These are phyloP conservation scores for Pristionchus fissidentatus DNA, from an alignment of 2,888 invertebrate genomes.

Conservation along the genomic window DNA sequence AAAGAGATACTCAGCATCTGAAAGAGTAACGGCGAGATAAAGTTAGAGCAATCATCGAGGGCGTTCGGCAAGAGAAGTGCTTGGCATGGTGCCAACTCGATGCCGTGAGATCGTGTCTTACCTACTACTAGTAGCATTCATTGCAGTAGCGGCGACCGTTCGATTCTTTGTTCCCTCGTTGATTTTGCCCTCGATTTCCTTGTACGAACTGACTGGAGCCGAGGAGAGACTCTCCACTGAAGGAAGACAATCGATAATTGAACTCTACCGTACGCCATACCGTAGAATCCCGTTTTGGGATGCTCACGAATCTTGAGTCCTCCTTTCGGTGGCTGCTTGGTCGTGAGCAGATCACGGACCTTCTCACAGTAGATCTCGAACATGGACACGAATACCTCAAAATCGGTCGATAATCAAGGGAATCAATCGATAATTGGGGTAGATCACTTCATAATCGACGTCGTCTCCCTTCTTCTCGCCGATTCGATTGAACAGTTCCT, in stretches of 20 bases:
- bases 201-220: slow-evolving; percentile 69
- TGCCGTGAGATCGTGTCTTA: slow-evolving; percentile 5
- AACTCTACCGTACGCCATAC: slow-evolving; percentile 72
- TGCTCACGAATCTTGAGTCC: slow-evolving; percentile 80
- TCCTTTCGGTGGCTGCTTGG: slow-evolving; percentile 75
- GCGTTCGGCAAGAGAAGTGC: too few relatives aligned
- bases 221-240: slow-evolving; percentile 78
- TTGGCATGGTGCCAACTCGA: too few relatives aligned
- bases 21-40: too few relatives aligned
- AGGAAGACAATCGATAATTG: background rate
- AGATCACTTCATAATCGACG: slow-evolving; percentile 76
- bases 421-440: background rate
- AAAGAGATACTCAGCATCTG: too few relatives aligned
- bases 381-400: slow-evolving; percentile 79
- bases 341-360: slow-evolving; percentile 67
- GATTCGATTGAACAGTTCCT: slow-evolving; percentile 79
- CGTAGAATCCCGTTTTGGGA: slow-evolving; percentile 80
- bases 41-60: too few relatives aligned
- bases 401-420: background rate
- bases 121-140: slow-evolving; percentile 80
- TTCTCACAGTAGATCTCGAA: slow-evolving; percentile 81
- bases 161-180: slow-evolving; percentile 80
- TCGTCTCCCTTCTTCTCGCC: slow-evolving; percentile 76
- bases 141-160: slow-evolving; percentile 80
- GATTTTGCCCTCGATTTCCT: slow-evolving; percentile 79